Conservation (phyloP, 2,113 vertebrate genomes). For the Poeciliopsis prolifica region DNA sequence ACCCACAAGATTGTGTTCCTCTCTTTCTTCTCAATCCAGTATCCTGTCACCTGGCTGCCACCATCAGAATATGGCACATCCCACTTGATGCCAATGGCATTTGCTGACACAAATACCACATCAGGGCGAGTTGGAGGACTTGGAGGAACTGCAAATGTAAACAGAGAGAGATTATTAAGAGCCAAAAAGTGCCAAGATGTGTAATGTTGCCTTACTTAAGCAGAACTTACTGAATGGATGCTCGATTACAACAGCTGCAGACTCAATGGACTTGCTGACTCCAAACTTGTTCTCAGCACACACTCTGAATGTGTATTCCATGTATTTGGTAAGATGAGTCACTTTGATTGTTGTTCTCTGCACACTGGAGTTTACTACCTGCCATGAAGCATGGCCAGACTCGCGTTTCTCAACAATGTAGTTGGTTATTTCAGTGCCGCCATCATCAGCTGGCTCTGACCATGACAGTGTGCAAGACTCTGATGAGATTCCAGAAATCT, state of each 20-base stretch:
- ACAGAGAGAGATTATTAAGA: background rate
- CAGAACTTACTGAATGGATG: constrained; percentile 92
- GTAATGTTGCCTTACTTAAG: background rate
- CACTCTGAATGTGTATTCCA: constrained; percentile 96
- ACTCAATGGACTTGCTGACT: constrained; percentile 94
- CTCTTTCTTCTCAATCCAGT: constrained; percentile 99
- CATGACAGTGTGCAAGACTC: constrained; percentile 93
- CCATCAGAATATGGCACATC: constrained; percentile 96
- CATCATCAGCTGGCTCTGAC: constrained; percentile 91
- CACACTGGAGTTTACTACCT: constrained; percentile 96
- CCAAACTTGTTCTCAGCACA: constrained; percentile 97
- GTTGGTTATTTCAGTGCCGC: constrained; percentile 92
- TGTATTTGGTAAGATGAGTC: constrained; percentile 94
- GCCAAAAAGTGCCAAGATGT: background rate
- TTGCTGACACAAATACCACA: constrained; percentile 89
- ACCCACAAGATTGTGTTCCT: constrained; percentile 98
- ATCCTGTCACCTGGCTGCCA: constrained; percentile 93
- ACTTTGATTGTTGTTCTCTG: constrained; percentile 97
- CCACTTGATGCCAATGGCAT: constrained; percentile 92
- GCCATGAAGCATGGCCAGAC: constrained; percentile 93
- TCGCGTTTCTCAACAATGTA: constrained; percentile 98
- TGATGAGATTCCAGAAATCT: constrained; percentile 91
- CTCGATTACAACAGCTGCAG: constrained; percentile 88
- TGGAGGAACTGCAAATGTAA: constrained; percentile 85
- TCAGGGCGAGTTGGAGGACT: constrained; percentile 94